phyloP scores from a whole-genome alignment of 2,797 vertebrate genomes.

The Megalops cyprinoides region DNA sequence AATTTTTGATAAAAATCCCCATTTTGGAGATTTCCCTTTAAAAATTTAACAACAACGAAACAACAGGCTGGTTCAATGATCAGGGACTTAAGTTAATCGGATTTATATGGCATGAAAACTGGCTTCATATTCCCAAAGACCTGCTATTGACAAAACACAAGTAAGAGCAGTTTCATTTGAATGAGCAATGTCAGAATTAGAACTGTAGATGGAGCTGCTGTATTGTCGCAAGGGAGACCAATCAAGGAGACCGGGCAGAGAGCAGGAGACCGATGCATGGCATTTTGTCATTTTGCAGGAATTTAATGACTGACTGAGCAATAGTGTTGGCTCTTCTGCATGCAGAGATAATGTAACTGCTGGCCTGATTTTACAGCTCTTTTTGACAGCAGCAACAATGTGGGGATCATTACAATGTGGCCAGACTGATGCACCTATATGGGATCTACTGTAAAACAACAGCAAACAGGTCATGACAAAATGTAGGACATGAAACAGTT shows the following conservation, averaged over 20 bases:
- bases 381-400: not conserved
- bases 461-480: not conserved
- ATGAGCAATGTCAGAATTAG: conserved; percentile 15
- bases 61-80: conserved; percentile 32
- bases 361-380: conserved; percentile 13
- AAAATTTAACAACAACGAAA: conserved; percentile 18
- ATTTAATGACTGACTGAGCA: conserved; percentile 5
- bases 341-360: not conserved
- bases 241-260: conserved; percentile 1
- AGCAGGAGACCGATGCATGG: not conserved
- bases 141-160: conserved; percentile 10
- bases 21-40: conserved; percentile 29
- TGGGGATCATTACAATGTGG: conserved; percentile 4
- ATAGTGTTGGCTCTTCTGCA: not conserved
- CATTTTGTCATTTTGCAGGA: conserved; percentile 3
- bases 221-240: conserved; percentile 12
- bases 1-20: conserved; percentile 31
- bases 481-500: not conserved
- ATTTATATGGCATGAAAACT: conserved; percentile 32
- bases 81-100: conserved; percentile 16
- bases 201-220: conserved; percentile 26
- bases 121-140: conserved; percentile 15
- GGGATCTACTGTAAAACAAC: not conserved
- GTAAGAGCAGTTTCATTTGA: conserved; percentile 7
- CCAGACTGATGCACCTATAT: not conserved